Conservation (phyloP, 2,113 vertebrate genomes). For the Rallus limicola region DNA sequence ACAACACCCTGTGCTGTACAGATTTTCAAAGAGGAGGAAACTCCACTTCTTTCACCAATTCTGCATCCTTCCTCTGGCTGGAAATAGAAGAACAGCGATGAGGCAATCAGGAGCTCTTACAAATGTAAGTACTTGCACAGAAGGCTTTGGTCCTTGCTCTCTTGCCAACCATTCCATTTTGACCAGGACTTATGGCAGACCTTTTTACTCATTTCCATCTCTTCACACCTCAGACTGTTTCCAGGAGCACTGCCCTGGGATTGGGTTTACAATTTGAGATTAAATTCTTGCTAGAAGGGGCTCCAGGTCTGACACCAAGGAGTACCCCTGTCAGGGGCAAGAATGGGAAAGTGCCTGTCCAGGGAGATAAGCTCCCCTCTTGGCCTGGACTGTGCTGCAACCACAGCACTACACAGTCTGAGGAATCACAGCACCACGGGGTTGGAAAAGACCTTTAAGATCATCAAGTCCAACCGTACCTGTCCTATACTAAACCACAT, state of each 20-base stretch:
- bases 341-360: background rate
- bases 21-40: background rate
- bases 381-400: background rate
- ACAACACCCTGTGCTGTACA: background rate
- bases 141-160: background rate
- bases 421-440: too few species aligned
- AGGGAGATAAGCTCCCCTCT: background rate
- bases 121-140: background rate
- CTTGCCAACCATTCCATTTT: background rate
- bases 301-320: background rate
- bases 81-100: background rate
- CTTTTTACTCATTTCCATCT: background rate
- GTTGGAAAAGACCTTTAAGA: too few species aligned
- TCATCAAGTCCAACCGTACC: too few species aligned
- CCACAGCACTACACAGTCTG: background rate
- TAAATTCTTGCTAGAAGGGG: background rate
- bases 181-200: accelerated
- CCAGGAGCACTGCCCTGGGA: background rate
- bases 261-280: background rate
- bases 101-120: background rate
- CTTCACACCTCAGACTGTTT: background rate
- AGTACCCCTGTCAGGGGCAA: background rate
- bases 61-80: background rate
- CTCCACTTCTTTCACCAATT: background rate
- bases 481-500: too few species aligned